phyloP scores from a whole-genome alignment of 2,888 invertebrate species.

The Drosophila austrosaltans region DNA sequence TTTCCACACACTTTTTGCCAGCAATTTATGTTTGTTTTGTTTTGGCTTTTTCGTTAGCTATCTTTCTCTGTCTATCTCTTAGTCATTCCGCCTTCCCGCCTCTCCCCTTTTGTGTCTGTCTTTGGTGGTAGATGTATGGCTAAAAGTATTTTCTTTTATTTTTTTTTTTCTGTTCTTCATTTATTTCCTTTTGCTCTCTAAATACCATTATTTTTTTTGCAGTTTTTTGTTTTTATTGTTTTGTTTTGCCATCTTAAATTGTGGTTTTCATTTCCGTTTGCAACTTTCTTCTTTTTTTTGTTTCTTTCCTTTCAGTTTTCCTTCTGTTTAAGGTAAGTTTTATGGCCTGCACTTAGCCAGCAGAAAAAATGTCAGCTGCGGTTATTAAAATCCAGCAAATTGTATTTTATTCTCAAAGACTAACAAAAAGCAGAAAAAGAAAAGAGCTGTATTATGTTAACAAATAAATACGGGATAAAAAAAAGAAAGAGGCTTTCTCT shows the following conservation, averaged over 20 bases:
- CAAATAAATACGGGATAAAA: slow-evolving; percentile 7
- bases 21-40: slow-evolving; percentile 57
- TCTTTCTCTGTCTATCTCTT: neutral
- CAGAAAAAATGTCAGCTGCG: slow-evolving; percentile 43
- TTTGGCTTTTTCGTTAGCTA: slow-evolving; percentile 7
- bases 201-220: slow-evolving; percentile 19
- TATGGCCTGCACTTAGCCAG: slow-evolving; percentile 51
- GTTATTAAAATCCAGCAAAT: slow-evolving; percentile 56
- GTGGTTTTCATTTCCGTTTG: slow-evolving; percentile 56
- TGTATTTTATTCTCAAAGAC: slow-evolving; percentile 51
- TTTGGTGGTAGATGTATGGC: slow-evolving; percentile 44
- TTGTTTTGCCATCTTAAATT: slow-evolving; percentile 56
- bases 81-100: neutral
- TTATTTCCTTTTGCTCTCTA: slow-evolving; percentile 34
- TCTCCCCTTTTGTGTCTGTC: neutral
- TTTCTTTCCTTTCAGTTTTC: slow-evolving; percentile 8
- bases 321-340: slow-evolving; percentile 24
- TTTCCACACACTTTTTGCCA: slow-evolving; percentile 59
- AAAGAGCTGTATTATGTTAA: slow-evolving; percentile 31
- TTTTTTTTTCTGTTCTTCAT: slow-evolving; percentile 17
- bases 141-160: slow-evolving; percentile 62
- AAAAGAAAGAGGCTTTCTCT: slow-evolving; percentile 14
- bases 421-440: neutral
- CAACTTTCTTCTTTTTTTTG: slow-evolving; percentile 40
- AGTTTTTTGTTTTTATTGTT: slow-evolving; percentile 23